A percentile compares a stretch with the other conserved stretches of the same genome.
These are phyloP conservation scores for Micrasema minimum DNA, from an alignment of 1,140 invertebrate genomes.

Conservation along the genomic window DNA sequence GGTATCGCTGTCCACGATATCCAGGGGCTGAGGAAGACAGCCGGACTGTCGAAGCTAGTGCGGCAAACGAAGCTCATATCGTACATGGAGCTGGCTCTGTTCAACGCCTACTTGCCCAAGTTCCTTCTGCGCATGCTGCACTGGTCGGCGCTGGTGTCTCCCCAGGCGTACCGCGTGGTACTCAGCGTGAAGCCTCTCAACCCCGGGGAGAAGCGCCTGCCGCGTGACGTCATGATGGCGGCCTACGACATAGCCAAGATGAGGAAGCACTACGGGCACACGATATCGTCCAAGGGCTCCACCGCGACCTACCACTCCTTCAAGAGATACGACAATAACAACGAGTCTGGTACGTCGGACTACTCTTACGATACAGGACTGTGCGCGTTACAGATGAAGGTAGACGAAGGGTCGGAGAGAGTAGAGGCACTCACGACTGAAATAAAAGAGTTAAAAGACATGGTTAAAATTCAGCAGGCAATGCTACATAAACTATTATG, in stretches of 20 bases:
- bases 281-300: slow-evolving; percentile 71
- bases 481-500: slow-evolving; percentile 63
- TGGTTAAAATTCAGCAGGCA: slow-evolving; percentile 65
- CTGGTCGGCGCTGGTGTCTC: slow-evolving; percentile 78
- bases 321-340: slow-evolving; percentile 72
- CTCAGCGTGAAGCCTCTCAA: slow-evolving; percentile 83
- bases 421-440: slow-evolving; percentile 71
- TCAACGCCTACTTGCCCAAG: slow-evolving; percentile 77
- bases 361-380: slow-evolving; percentile 64
- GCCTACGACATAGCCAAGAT: slow-evolving; percentile 81
- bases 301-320: slow-evolving; percentile 69
- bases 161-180: slow-evolving; percentile 80
- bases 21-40: slow-evolving; percentile 80
- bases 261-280: slow-evolving; percentile 74
- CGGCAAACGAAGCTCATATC: slow-evolving; percentile 82
- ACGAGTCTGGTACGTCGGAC: slow-evolving; percentile 66
- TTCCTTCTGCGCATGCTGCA: slow-evolving; percentile 77
- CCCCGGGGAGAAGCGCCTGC: slow-evolving; percentile 81
- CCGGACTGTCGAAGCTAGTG: slow-evolving; percentile 78
- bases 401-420: slow-evolving; percentile 72
- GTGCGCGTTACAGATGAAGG: slow-evolving; percentile 69
- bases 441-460: slow-evolving; percentile 72
- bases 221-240: slow-evolving; percentile 77
- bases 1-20: slow-evolving; percentile 86
- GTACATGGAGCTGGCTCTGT: slow-evolving; percentile 77